Percentiles rank a stretch among this genome's conserved stretches.
Evolutionary conservation across 2,797 vertebrate species (phyloP).

Genomic region (Mus caroli): DNA sequence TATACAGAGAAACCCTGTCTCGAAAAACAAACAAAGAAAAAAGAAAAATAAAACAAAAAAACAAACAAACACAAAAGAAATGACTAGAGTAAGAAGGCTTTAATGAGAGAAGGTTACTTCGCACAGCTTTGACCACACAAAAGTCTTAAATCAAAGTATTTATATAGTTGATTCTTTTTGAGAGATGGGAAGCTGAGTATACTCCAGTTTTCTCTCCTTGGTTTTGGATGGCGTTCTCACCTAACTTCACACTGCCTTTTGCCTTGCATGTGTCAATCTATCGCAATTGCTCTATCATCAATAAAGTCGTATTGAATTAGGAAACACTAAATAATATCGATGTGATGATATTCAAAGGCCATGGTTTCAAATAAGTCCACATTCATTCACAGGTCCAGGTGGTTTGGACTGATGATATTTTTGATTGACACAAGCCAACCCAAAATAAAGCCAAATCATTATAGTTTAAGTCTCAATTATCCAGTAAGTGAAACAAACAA

Average conservation of each 20-base stretch:
- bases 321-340: background rate
- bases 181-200: background rate
- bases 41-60: too few relatives aligned
- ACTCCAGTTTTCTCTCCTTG: background rate
- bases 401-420: background rate
- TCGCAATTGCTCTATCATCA: background rate
- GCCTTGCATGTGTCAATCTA: background rate
- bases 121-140: background rate
- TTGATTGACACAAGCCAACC: background rate
- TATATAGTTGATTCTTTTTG: background rate
- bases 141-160: background rate
- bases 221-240: background rate
- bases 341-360: background rate
- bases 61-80: background rate
- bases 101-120: background rate
- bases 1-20: too few relatives aligned
- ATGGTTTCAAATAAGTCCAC: constrained; percentile 14
- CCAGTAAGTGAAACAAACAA: background rate
- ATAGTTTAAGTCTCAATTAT: background rate
- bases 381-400: background rate
- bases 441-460: background rate
- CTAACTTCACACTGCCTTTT: background rate
- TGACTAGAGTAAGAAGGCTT: background rate
- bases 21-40: too few relatives aligned
- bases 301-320: background rate